Conservation (phyloP, 1,140 invertebrate species). For the Sitophilus oryzae region DNA sequence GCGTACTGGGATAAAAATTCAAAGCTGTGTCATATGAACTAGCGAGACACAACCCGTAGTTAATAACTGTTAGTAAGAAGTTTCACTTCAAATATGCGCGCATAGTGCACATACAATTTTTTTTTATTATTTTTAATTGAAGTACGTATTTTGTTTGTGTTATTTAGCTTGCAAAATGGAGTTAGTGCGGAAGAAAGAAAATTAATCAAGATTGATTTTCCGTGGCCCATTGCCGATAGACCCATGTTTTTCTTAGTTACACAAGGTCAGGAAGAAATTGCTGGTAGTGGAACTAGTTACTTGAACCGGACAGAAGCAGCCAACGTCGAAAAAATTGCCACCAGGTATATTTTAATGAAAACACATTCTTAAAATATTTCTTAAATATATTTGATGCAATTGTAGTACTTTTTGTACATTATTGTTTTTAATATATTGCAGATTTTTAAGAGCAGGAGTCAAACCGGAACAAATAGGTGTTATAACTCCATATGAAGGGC, state of each 20-base stretch:
- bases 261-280: conserved; percentile 97
- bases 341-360: conserved; percentile 45
- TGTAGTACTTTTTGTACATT: neutral
- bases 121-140: neutral
- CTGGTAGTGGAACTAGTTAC: conserved; percentile 96
- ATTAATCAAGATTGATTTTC: conserved; percentile 89
- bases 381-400: neutral
- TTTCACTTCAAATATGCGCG: too few species aligned
- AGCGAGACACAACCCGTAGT: too few species aligned
- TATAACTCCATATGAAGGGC: conserved; percentile 98
- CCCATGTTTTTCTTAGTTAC: conserved; percentile 99
- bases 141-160: neutral
- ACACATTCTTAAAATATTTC: neutral
- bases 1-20: too few species aligned
- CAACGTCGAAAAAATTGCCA: conserved; percentile 97
- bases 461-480: conserved; percentile 99
- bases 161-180: conserved; percentile 79
- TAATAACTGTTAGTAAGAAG: too few species aligned
- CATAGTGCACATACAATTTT: too few species aligned
- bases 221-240: conserved; percentile 93
- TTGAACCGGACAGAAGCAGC: conserved; percentile 97
- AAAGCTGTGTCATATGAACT: too few species aligned
- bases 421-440: conserved; percentile 13
- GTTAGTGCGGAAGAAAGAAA: conserved; percentile 93
- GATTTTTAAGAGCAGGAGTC: conserved; percentile 89